A percentile compares a stretch with the other conserved stretches of the same genome.
Conservation (phyloP, 30 jellyfish, hydroid and myxozoan genomes). For the Haliclystus octoradiatus region DNA sequence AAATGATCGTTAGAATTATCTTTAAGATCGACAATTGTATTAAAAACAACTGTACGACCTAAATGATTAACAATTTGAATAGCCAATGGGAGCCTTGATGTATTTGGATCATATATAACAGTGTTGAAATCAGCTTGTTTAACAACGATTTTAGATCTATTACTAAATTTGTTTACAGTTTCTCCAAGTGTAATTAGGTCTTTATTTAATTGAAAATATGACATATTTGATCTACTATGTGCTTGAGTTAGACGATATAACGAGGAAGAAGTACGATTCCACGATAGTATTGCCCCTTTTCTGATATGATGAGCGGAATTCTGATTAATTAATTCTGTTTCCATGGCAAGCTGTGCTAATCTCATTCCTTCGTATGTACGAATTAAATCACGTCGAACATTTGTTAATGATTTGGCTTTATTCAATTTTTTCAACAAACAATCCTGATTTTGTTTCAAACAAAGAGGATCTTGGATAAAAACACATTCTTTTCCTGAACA, state of each 20-base stretch:
- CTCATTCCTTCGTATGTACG: conserved; percentile 36
- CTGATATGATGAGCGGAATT: conserved; percentile 29
- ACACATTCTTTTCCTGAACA: conserved; percentile 59
- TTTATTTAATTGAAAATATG: not conserved
- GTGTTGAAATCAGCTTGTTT: conserved; percentile 43
- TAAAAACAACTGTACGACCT: conserved; percentile 7
- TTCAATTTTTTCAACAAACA: conserved; percentile 23
- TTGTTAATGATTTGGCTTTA: conserved; percentile 1
- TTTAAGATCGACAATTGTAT: conserved; percentile 31
- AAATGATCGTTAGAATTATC: conserved; percentile 10
- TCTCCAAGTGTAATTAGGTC: conserved; percentile 7
- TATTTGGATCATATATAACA: conserved; percentile 12
- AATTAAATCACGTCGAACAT: conserved; percentile 9
- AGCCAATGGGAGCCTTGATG: conserved; percentile 38
- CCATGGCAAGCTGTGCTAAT: conserved; percentile 23
- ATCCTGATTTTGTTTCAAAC: conserved; percentile 36
- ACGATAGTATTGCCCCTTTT: conserved; percentile 30
- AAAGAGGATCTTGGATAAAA: conserved; percentile 26
- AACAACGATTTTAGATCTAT: conserved; percentile 36
- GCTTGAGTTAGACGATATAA: not conserved
- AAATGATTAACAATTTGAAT: conserved; percentile 13
- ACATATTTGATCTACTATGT: not conserved
- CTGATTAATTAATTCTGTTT: conserved; percentile 34
- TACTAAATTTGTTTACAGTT: conserved; percentile 16
- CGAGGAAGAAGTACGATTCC: conserved; percentile 29